Evolutionary conservation across 2,113 vertebrate genomes (phyloP).

Genomic region (Dasyurus viverrinus): DNA sequence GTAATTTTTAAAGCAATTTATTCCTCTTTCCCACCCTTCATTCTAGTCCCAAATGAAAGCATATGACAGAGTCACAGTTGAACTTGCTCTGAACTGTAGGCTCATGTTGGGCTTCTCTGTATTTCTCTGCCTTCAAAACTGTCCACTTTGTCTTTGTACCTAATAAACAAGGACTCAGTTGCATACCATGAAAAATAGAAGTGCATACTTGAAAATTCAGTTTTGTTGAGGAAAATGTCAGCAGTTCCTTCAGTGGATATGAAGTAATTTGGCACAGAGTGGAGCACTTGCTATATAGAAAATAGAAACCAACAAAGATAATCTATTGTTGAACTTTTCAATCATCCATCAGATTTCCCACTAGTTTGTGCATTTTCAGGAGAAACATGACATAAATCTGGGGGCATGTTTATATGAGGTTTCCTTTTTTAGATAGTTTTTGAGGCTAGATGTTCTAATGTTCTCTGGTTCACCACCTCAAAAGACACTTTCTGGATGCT

Average conservation of each 20-base stretch:
- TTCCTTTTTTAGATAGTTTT: background rate
- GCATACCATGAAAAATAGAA: conserved; percentile 14
- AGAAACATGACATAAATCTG: background rate
- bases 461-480: background rate
- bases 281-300: background rate
- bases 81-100: conserved; percentile 68
- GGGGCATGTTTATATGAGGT: background rate
- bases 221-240: background rate
- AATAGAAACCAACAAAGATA: background rate
- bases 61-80: conserved; percentile 60
- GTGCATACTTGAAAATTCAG: background rate
- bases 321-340: background rate
- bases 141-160: background rate
- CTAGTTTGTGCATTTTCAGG: background rate
- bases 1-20: conserved; percentile 67
- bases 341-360: conserved; percentile 26
- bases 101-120: conserved; percentile 16
- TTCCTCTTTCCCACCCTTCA: conserved; percentile 72
- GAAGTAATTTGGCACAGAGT: background rate
- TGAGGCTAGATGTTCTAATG: background rate
- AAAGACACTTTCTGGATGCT: background rate
- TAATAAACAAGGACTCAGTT: conserved; percentile 1
- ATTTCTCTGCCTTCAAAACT: background rate
- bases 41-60: conserved; percentile 68
- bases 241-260: conserved; percentile 30